Evolutionary conservation across 1,140 invertebrate species (phyloP).

Genomic region (Ptiloglossa arizonensis): DNA sequence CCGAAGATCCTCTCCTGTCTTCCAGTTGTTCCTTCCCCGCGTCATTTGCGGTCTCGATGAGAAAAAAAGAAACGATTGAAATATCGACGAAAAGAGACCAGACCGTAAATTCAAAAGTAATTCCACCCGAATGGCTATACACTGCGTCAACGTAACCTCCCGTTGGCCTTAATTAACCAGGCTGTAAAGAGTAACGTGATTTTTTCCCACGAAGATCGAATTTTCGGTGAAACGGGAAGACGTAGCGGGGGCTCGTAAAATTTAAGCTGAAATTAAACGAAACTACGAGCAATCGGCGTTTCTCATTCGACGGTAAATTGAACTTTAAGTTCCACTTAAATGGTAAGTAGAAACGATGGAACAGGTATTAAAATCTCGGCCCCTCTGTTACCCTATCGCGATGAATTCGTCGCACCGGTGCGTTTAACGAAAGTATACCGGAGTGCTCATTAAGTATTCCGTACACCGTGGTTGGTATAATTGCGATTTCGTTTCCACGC

Average conservation of each 20-base stretch:
- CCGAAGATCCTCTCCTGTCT: neutral
- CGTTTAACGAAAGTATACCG: conserved; percentile 11
- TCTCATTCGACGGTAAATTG: conserved; percentile 21
- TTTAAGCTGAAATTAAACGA: conserved; percentile 25
- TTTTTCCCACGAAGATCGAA: neutral
- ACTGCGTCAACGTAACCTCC: neutral
- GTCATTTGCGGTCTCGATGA: neutral
- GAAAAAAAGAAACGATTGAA: neutral
- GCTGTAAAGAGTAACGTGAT: neutral
- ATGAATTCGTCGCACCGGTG: neutral
- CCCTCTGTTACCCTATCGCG: neutral
- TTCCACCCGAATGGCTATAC: neutral
- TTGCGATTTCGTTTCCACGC: too few relatives aligned
- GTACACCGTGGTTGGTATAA: too few relatives aligned
- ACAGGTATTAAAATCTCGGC: neutral
- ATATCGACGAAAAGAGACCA: neutral
- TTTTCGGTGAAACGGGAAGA: neutral
- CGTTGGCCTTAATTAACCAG: neutral
- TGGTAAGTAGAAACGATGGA: conserved; percentile 30
- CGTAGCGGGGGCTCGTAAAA: neutral
- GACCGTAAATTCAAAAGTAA: neutral
- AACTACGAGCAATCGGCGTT: conserved; percentile 10
- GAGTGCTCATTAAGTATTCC: too few relatives aligned
- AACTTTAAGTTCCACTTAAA: conserved; percentile 44
- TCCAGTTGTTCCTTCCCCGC: neutral